phyloP scores from a whole-genome alignment of 1,140 invertebrate genomes.

The Hesperophylax magnus region DNA sequence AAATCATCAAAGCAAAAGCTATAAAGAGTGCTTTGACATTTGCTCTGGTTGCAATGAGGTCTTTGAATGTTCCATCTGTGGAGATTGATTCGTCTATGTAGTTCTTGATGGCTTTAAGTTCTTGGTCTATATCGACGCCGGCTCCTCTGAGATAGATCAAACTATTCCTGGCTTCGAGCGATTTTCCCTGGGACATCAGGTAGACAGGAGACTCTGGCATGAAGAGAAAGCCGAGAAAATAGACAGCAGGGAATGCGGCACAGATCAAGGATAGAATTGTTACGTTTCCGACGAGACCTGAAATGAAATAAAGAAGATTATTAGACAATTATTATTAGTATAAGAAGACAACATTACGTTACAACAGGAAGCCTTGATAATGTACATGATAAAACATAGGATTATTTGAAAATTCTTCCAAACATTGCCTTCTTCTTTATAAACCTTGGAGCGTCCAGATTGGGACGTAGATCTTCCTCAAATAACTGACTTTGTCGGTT shows the following conservation, averaged over 20 bases:
- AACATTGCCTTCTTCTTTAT: neutral
- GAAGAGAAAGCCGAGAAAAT: constrained; percentile 78
- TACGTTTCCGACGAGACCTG: constrained; percentile 75
- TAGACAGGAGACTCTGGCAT: constrained; percentile 84
- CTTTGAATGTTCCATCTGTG: constrained; percentile 65
- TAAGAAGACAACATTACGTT: no score
- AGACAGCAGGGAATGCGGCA: constrained; percentile 76
- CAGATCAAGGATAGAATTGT: constrained; percentile 77
- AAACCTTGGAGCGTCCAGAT: neutral
- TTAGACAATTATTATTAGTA: no score
- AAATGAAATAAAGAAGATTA: constrained; percentile 47
- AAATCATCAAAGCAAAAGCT: constrained; percentile 79
- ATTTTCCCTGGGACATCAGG: constrained; percentile 68
- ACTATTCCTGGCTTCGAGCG: constrained; percentile 73
- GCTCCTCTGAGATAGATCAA: constrained; percentile 78
- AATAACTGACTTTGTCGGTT: neutral
- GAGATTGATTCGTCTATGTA: constrained; percentile 63
- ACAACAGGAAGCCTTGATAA: no score
- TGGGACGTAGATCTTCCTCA: neutral
- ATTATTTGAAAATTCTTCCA: no score
- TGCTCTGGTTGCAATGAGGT: constrained; percentile 66
- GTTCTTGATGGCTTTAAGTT: constrained; percentile 73
- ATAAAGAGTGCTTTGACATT: constrained; percentile 71
- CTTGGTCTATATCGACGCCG: constrained; percentile 76
- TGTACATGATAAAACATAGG: no score